Evolutionary conservation across 2,113 vertebrate species (phyloP).

Genomic region (Mormoops blainvillei): DNA sequence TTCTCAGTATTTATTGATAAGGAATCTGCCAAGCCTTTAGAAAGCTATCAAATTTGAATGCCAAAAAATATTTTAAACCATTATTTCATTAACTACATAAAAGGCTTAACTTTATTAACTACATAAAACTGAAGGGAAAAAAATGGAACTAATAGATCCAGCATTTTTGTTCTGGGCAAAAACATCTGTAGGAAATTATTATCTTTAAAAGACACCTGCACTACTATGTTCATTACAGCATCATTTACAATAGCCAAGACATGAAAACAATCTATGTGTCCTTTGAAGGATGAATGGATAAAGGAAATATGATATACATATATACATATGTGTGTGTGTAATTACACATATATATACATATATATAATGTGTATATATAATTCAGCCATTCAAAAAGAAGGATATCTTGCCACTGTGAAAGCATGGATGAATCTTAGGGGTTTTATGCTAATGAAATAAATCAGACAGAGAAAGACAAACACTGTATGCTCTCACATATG

Average conservation of each 20-base stretch:
- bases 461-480: too few species aligned
- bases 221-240: not conserved
- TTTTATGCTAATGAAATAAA: too few species aligned
- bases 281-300: too few species aligned
- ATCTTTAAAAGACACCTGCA: not conserved
- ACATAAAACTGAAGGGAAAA: not conserved
- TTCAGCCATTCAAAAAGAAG: too few species aligned
- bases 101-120: not conserved
- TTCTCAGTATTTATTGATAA: not conserved
- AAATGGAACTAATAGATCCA: not conserved
- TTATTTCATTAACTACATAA: not conserved
- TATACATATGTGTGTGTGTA: not conserved
- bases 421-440: too few species aligned
- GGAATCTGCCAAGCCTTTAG: not conserved
- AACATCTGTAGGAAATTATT: not conserved
- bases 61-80: not conserved
- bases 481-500: too few species aligned
- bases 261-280: too few species aligned
- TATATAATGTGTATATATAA: not conserved
- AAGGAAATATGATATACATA: not conserved
- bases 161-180: not conserved
- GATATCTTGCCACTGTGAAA: too few species aligned
- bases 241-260: too few species aligned
- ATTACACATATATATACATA: not conserved
- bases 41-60: not conserved